phyloP scores from a whole-genome alignment of 1,140 invertebrate genomes.

The Dufourea novaeangliae region DNA sequence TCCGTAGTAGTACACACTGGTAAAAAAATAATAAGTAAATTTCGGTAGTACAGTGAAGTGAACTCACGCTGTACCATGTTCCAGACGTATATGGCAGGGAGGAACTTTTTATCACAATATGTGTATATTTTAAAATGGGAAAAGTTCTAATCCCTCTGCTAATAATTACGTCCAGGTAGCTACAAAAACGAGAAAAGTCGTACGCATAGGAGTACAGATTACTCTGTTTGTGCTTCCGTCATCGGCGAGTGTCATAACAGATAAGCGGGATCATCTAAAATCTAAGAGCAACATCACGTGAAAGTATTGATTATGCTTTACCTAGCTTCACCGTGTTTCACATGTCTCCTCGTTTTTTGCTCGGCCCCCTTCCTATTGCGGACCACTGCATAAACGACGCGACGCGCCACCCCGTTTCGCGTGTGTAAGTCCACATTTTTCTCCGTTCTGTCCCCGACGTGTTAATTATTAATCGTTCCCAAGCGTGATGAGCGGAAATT shows the following conservation, averaged over 20 bases:
- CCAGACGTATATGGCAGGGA: too few species aligned
- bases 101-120: too few species aligned
- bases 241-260: constrained; percentile 25
- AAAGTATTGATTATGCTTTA: constrained; percentile 42
- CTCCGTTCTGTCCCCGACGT: too few species aligned
- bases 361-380: neutral
- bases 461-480: constrained; percentile 28
- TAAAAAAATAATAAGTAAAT: too few species aligned
- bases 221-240: neutral
- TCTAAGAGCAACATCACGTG: constrained; percentile 18
- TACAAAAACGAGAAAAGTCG: neutral
- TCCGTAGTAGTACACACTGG: too few species aligned
- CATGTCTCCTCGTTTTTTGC: neutral
- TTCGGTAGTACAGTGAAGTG: too few species aligned
- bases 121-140: neutral
- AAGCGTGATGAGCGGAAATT: constrained; percentile 12
- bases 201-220: neutral
- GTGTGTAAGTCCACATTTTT: neutral
- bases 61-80: too few species aligned
- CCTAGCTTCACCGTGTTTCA: constrained; percentile 31
- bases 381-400: constrained; percentile 8
- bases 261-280: constrained; percentile 31
- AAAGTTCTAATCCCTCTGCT: neutral
- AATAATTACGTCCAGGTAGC: neutral
- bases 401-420: neutral